Percentiles rank a stretch among this genome's conserved stretches.
Conservation (phyloP, 2,113 vertebrate genomes). For the Aptenodytes patagonicus region DNA sequence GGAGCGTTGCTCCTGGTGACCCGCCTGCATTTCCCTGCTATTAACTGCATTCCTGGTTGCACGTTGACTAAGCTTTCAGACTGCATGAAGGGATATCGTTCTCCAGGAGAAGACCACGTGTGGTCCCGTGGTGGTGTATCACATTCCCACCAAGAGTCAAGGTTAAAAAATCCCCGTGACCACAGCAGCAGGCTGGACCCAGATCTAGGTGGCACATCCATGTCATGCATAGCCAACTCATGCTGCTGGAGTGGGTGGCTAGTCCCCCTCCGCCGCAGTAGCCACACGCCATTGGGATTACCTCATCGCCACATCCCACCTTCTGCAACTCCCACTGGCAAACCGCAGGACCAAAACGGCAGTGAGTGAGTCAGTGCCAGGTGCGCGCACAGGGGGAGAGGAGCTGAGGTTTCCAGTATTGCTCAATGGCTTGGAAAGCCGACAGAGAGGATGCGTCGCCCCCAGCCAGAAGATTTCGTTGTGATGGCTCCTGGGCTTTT, state of each 20-base stretch:
- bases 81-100: background rate
- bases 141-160: background rate
- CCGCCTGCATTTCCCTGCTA: background rate
- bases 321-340: background rate
- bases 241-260: background rate
- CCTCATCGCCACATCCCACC: background rate
- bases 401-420: slow-evolving; percentile 1
- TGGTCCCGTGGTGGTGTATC: background rate
- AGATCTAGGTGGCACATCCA: background rate
- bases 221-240: background rate
- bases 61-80: rapidly evolving
- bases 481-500: slow-evolving; percentile 35
- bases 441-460: background rate
- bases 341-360: background rate
- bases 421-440: background rate
- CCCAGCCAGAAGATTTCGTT: background rate
- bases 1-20: background rate
- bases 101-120: background rate
- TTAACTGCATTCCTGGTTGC: slow-evolving; percentile 12
- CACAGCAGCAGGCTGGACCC: background rate
- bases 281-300: background rate
- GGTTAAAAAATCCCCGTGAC: background rate
- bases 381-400: rapidly evolving
- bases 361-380: slow-evolving; percentile 1
- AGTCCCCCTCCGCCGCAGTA: background rate